Evolutionary conservation across 2,888 invertebrate species (phyloP).

Genomic region (Eupeodes luniger): DNA sequence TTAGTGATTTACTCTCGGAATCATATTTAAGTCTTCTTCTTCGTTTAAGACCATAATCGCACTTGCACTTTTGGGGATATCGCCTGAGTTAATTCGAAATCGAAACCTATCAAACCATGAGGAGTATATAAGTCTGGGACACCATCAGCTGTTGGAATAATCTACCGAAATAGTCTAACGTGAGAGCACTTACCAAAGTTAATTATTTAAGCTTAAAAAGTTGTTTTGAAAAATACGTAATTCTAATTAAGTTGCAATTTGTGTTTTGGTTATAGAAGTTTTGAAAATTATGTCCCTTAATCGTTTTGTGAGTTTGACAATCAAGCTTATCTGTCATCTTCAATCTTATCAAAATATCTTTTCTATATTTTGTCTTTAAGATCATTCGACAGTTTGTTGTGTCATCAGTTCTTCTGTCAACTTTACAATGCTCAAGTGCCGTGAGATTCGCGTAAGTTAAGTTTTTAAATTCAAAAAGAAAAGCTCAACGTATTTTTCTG

Average conservation of each 20-base stretch:
- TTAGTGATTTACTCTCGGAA: slow-evolving; percentile 22
- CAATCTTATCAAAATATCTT: background rate
- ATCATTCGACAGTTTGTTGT: slow-evolving; percentile 45
- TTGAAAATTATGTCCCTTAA: slow-evolving; percentile 29
- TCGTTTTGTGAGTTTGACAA: slow-evolving; percentile 47
- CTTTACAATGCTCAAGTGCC: slow-evolving; percentile 41
- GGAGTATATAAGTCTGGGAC: slow-evolving; percentile 65
- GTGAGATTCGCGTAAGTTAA: slow-evolving; percentile 54
- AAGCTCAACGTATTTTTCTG: slow-evolving; percentile 21
- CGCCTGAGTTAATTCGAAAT: slow-evolving; percentile 50
- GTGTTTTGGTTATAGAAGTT: slow-evolving; percentile 3
- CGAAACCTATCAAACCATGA: slow-evolving; percentile 69
- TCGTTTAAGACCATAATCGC: background rate
- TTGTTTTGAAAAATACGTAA: background rate
- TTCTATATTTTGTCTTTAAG: slow-evolving; percentile 22
- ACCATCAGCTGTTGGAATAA: slow-evolving; percentile 69
- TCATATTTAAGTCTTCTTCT: slow-evolving; percentile 31
- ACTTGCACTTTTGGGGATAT: slow-evolving; percentile 63
- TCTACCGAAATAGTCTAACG: slow-evolving; percentile 47
- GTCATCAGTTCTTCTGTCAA: slow-evolving; percentile 46
- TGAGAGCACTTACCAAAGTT: slow-evolving; percentile 50
- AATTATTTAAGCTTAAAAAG: slow-evolving; percentile 12
- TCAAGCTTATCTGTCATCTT: background rate
- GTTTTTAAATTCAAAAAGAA: background rate
- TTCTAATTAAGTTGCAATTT: slow-evolving; percentile 5